Conservation (phyloP, 2,888 invertebrate species). For the Noctuana brunneofusca region DNA sequence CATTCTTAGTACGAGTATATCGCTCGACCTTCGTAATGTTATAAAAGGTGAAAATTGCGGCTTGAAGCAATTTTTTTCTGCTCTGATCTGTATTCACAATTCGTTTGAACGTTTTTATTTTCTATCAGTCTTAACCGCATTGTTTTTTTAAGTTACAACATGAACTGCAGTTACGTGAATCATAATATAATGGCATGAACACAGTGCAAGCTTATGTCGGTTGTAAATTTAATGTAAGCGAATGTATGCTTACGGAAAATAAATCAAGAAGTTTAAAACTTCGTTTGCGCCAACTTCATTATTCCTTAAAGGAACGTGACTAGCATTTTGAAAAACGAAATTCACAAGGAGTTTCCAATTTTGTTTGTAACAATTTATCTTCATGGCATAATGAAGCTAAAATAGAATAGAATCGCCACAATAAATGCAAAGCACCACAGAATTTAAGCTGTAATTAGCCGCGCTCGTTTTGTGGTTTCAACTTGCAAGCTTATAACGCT, state of each 20-base stretch:
- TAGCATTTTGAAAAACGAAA: background rate
- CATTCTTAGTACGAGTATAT: slow-evolving; percentile 32
- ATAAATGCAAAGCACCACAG: slow-evolving; percentile 4
- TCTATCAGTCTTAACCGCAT: slow-evolving; percentile 4
- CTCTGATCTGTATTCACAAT: slow-evolving; percentile 20
- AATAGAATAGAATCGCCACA: slow-evolving; percentile 4
- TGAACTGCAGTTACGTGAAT: slow-evolving; percentile 7
- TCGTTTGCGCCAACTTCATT: slow-evolving; percentile 19
- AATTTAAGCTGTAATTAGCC: slow-evolving; percentile 9
- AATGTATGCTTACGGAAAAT: slow-evolving; percentile 17
- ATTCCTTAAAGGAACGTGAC: slow-evolving; percentile 11
- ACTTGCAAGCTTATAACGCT: slow-evolving; percentile 1
- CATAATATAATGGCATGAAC: slow-evolving; percentile 5
- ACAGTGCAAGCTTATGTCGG: background rate
- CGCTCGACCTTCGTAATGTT: slow-evolving; percentile 37
- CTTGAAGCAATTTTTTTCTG: slow-evolving; percentile 21
- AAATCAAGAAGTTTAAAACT: slow-evolving; percentile 12
- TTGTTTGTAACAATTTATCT: slow-evolving; percentile 4
- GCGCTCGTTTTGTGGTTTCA: slow-evolving; percentile 8
- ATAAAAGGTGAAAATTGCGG: slow-evolving; percentile 32
- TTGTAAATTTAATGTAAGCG: background rate
- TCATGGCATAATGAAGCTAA: background rate
- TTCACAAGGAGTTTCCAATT: background rate
- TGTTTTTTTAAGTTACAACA: slow-evolving; percentile 17
- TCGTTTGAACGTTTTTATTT: slow-evolving; percentile 14